Evolutionary conservation across 2,113 vertebrate genomes (phyloP).

Genomic region (Merops nubicus): DNA sequence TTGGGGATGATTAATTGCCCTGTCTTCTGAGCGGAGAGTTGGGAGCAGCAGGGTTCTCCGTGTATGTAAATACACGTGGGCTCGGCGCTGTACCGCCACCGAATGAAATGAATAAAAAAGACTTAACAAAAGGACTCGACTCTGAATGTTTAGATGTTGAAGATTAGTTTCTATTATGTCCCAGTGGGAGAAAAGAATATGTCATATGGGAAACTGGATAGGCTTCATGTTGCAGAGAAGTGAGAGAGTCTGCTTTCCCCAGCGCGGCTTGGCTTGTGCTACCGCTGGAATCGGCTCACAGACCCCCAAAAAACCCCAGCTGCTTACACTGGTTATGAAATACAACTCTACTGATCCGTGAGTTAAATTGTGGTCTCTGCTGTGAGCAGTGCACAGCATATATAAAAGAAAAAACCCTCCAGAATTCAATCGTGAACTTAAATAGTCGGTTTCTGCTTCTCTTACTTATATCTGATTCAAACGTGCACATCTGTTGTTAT

Average conservation of each 20-base stretch:
- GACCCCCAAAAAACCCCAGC: neutral
- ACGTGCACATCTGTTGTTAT: constrained; percentile 22
- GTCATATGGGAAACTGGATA: constrained; percentile 47
- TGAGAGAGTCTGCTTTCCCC: neutral
- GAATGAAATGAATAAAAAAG: constrained; percentile 78
- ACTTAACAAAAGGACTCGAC: constrained; percentile 82
- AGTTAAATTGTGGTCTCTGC: neutral
- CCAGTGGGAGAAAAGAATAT: constrained; percentile 70
- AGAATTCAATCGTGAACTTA: neutral
- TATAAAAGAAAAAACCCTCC: neutral
- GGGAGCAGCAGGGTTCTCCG: constrained; percentile 88
- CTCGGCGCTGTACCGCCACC: constrained; percentile 72
- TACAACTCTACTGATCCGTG: neutral
- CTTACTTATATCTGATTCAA: neutral
- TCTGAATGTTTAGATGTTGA: constrained; percentile 72
- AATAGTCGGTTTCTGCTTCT: neutral
- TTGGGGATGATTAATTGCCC: constrained; percentile 95
- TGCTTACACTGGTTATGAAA: neutral
- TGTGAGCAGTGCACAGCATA: neutral
- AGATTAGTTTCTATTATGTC: constrained; percentile 73
- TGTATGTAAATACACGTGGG: constrained; percentile 89
- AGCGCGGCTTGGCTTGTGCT: neutral
- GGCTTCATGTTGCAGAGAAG: neutral
- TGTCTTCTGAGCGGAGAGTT: constrained; percentile 87
- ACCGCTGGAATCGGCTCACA: neutral